Percentiles rank a stretch among this genome's conserved stretches.
phyloP scores from a whole-genome alignment of 2,888 invertebrate species.

The Sinelater perroti region DNA sequence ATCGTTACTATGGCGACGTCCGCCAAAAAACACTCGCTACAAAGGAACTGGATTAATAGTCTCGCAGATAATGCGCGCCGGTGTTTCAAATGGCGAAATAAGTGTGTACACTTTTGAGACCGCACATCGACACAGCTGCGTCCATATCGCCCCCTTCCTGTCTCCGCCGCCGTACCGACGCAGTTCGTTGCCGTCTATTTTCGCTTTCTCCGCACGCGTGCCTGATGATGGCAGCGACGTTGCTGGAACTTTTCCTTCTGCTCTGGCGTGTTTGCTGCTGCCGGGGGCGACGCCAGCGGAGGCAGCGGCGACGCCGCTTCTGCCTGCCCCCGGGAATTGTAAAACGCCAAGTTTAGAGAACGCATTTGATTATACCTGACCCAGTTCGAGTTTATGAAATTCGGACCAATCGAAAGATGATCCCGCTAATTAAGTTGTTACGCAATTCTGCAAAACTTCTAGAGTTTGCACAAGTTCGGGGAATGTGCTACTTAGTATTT shows the following conservation, averaged over 20 bases:
- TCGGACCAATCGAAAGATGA: conserved; percentile 20
- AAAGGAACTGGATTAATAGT: conserved; percentile 61
- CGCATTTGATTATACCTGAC: conserved; percentile 40
- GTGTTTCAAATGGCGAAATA: conserved; percentile 59
- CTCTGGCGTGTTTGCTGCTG: background rate
- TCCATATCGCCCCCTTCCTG: conserved; percentile 33
- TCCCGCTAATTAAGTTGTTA: conserved; percentile 25
- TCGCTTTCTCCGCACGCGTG: conserved; percentile 30
- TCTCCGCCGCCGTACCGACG: too few species aligned
- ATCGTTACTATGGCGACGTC: conserved; percentile 59
- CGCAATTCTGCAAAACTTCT: conserved; percentile 16
- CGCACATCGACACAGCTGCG: conserved; percentile 45
- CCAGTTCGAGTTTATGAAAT: conserved; percentile 35
- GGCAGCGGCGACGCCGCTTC: conserved; percentile 19
- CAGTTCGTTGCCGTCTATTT: conserved; percentile 26
- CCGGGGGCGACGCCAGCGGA: conserved; percentile 14
- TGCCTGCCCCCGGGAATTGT: conserved; percentile 10
- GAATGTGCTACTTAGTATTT: conserved; percentile 7
- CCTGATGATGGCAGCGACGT: background rate
- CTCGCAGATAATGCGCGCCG: conserved; percentile 59
- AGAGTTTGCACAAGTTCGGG: conserved; percentile 1
- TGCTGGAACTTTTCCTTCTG: conserved; percentile 6
- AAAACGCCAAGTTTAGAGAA: conserved; percentile 11
- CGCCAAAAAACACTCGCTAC: conserved; percentile 61
- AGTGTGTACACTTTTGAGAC: conserved; percentile 51